Percentiles rank a stretch among this genome's conserved stretches.
phyloP scores from a whole-genome alignment of 2,888 invertebrate genomes.

The Hermodice carunculata region DNA sequence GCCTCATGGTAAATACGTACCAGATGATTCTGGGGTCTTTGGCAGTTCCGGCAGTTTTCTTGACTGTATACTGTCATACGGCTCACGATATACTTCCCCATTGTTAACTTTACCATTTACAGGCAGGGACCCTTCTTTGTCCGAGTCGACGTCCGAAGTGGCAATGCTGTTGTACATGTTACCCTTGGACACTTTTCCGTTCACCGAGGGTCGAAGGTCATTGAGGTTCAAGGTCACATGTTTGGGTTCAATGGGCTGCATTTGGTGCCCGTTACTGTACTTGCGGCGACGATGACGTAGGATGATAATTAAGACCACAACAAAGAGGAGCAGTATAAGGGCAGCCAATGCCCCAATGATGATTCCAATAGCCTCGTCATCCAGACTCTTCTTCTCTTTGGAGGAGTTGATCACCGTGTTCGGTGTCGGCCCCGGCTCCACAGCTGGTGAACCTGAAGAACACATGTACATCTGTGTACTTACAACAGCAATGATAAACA shows the following conservation, averaged over 20 bases:
- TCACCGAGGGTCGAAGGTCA: conserved; percentile 15
- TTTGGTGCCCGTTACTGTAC: conserved; percentile 32
- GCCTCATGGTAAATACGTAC: too few relatives aligned
- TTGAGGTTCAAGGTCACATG: conserved; percentile 31
- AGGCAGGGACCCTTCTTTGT: conserved; percentile 54
- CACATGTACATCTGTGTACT: too few relatives aligned
- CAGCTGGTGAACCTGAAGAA: too few relatives aligned
- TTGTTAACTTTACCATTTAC: conserved; percentile 14
- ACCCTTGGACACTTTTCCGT: conserved; percentile 60
- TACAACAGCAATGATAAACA: too few relatives aligned
- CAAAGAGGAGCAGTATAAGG: conserved; percentile 76
- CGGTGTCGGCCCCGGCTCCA: too few relatives aligned
- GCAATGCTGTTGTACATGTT: conserved; percentile 70
- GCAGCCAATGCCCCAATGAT: conserved; percentile 78
- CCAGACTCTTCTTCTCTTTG: conserved; percentile 19
- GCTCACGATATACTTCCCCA: conserved; percentile 31
- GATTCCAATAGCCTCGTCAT: conserved; percentile 31
- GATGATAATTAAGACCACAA: conserved; percentile 80
- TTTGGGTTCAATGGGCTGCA: conserved; percentile 31
- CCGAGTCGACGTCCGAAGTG: conserved; percentile 57
- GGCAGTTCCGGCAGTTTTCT: conserved; percentile 66
- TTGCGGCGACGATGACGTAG: conserved; percentile 69
- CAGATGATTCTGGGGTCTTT: conserved; percentile 46
- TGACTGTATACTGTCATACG: conserved; percentile 50
- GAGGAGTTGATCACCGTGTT: conserved; percentile 18